Evolutionary conservation across 1,140 invertebrate genomes (phyloP).

Genomic region (Drosophila aff.): DNA sequence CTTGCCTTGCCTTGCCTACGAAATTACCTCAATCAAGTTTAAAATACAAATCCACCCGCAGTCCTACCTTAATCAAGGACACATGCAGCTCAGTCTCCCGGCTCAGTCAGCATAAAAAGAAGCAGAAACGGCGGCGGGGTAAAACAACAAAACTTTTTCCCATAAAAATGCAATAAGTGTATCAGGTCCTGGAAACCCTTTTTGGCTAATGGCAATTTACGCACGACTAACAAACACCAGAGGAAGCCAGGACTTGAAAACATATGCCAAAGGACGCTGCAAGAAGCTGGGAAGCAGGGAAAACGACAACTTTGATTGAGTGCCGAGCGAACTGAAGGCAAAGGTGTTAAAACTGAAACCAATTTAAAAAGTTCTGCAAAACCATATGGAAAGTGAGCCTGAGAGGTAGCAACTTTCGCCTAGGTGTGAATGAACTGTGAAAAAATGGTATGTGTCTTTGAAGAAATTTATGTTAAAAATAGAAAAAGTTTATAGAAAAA

Average conservation of each 20-base stretch:
- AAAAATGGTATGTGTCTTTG: background rate
- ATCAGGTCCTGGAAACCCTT: slow-evolving; percentile 57
- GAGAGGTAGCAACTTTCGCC: slow-evolving; percentile 16
- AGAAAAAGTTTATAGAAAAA: background rate
- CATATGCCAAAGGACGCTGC: slow-evolving; percentile 31
- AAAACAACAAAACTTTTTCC: slow-evolving; percentile 54
- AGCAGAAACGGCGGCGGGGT: too few species aligned
- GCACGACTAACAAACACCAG: slow-evolving; percentile 75
- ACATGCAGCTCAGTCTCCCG: slow-evolving; percentile 32
- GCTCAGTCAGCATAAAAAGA: slow-evolving; percentile 23
- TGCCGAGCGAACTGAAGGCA: slow-evolving; percentile 60
- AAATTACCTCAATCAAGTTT: slow-evolving; percentile 40
- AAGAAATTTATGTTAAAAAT: background rate
- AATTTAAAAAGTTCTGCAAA: slow-evolving; percentile 78
- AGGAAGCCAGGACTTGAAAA: slow-evolving; percentile 15
- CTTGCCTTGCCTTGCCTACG: background rate
- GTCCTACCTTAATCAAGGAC: slow-evolving; percentile 52
- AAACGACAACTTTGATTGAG: slow-evolving; percentile 76
- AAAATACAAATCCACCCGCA: slow-evolving; percentile 15
- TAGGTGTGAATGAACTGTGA: slow-evolving; percentile 21
- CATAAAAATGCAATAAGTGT: slow-evolving; percentile 81
- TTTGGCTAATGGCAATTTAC: slow-evolving; percentile 80
- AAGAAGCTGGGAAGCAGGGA: slow-evolving; percentile 27
- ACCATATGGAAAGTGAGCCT: slow-evolving; percentile 72
- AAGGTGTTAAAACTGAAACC: slow-evolving; percentile 80